Evolutionary conservation across 1,140 invertebrate genomes (phyloP).

Genomic region (Drosophila bocki): DNA sequence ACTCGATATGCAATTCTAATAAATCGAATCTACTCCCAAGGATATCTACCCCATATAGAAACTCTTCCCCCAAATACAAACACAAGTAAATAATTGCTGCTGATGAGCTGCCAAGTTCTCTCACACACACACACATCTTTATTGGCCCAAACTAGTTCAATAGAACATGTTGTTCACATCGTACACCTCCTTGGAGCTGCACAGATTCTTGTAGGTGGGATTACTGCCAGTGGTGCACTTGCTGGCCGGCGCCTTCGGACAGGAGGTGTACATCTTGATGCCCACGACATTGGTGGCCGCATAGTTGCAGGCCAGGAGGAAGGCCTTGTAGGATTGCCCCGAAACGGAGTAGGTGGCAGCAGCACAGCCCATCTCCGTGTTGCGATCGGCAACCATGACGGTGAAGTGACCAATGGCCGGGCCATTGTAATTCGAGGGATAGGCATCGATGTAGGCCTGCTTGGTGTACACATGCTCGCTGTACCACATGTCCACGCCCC

Average conservation of each 20-base stretch:
- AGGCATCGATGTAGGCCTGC: conserved; percentile 60
- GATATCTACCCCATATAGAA: background rate
- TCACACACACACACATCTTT: background rate
- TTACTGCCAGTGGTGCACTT: conserved; percentile 70
- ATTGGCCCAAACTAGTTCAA: conserved; percentile 5
- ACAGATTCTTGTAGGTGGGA: conserved; percentile 60
- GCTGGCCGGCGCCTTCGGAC: conserved; percentile 43
- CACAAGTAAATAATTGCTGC: background rate
- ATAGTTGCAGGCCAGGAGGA: conserved; percentile 75
- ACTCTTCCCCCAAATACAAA: background rate
- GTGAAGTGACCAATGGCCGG: conserved; percentile 78
- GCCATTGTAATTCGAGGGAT: conserved; percentile 53
- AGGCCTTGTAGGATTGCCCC: conserved; percentile 48
- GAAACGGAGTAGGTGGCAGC: conserved; percentile 54
- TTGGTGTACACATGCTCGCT: conserved; percentile 41
- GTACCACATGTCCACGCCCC: conserved; percentile 67
- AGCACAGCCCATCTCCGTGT: conserved; percentile 71
- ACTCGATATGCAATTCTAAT: background rate
- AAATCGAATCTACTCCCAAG: no score
- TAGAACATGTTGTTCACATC: conserved; percentile 64
- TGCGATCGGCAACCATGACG: conserved; percentile 71
- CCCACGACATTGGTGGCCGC: conserved; percentile 68
- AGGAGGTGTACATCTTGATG: conserved; percentile 64
- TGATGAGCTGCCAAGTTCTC: background rate
- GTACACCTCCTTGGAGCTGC: conserved; percentile 71